These are phyloP conservation scores for Zaprionus davidi DNA, from an alignment of 1,140 invertebrate genomes.

Conservation along the genomic window DNA sequence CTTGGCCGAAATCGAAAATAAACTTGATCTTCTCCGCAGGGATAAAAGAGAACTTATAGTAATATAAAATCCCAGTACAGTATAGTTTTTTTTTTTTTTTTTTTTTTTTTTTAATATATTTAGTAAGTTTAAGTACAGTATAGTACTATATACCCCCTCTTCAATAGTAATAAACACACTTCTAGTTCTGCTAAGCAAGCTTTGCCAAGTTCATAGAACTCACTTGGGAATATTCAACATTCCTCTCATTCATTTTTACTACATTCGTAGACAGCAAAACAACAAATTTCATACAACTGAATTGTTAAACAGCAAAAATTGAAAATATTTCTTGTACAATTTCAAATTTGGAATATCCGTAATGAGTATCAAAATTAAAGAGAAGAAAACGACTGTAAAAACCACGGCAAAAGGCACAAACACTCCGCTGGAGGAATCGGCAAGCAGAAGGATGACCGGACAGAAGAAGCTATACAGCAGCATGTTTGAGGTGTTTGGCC, in stretches of 20 bases:
- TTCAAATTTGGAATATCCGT: background rate
- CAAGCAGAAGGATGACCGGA: background rate
- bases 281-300: slow-evolving; percentile 6
- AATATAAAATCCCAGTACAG: too few species aligned
- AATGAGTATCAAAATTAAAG: slow-evolving; percentile 59
- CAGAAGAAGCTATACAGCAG: slow-evolving; percentile 37
- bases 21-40: too few species aligned
- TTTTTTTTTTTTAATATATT: too few species aligned
- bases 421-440: background rate
- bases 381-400: slow-evolving; percentile 38
- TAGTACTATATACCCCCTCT: background rate
- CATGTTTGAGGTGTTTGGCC: slow-evolving; percentile 58
- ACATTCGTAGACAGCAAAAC: background rate
- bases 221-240: background rate
- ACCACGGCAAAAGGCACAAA: background rate
- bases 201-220: background rate
- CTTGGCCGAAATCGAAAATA: too few species aligned
- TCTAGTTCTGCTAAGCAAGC: background rate
- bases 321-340: background rate
- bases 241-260: background rate
- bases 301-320: background rate
- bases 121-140: too few species aligned
- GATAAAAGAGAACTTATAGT: too few species aligned
- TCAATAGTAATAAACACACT: background rate
- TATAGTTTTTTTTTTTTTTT: too few species aligned